Base-by-base conservation (phyloP, 2,113 vertebrate genomes). In the Peromyscus maniculatus region DNA sequence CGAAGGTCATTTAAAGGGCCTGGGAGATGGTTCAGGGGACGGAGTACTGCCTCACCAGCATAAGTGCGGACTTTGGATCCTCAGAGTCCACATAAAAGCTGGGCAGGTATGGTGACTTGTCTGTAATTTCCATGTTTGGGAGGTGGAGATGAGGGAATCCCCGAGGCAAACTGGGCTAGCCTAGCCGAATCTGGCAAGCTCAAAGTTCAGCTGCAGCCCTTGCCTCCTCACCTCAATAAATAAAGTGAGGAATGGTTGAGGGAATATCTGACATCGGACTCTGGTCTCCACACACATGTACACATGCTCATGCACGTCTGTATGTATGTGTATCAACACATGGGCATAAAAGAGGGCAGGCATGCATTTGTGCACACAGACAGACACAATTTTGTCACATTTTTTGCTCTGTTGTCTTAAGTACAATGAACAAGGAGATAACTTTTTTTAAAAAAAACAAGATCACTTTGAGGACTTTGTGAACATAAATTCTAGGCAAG, bases 391-490 rank as follows among this genome's bases (percentile, higher is more conserved):
- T 43, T 62, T 64, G n/a, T 64, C n/a, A 7, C 4, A 36, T 79
- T 62, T 52, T 59, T 28, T 15, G 49, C 28, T 92, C 43, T 66
- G 55, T 15, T 9, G 33, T 95, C 31, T 19, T 69, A 33, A 91
- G 67, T 17, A 33, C 8, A 57, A 22, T 9, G 31, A 36, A 77
- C 17, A 89, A 49, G 74, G 79, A 36, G 77, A 67, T 31, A 80
- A 59, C 24, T 22, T 22, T 26, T 59, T 89, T 97, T 89, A 15
- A 36, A 55, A 55, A 24, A 64, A 24, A 71, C 55, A 82, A 88
- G 26, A 89, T 74, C 22, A 22, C 16, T 71, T 84, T 77, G 89
- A 64, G 46, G 88, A 72, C 82, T 83, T 92, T 91, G 77, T 77
- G 67, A 84, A 90, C 88, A 57, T 89, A 77, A 89, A 57, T 62